Evolutionary conservation across 2,888 invertebrate genomes (phyloP), one percentile per base, ranked within the genome.

Genomic region (Parapristionchus giblindavisi): DNA sequence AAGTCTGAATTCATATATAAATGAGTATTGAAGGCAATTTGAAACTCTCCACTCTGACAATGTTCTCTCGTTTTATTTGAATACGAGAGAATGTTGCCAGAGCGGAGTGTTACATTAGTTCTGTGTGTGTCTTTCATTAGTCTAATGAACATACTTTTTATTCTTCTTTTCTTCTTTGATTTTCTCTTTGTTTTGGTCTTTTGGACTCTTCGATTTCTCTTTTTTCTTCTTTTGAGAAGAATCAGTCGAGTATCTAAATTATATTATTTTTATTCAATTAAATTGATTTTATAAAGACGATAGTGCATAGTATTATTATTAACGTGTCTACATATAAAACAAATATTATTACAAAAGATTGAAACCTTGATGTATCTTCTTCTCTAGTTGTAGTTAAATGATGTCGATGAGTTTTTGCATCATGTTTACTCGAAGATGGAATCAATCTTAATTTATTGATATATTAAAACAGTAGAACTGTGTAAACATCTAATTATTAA

Each of bases 391-490:
- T 5, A 1, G 54, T 6, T 29, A 71, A 24, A 0, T 38, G 70
- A 21, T 48, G 40, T 34, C 56, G 70, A 11, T 43, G 38, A 5
- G 40, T 40, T 27, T 56, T 71, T 17, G 56, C 40, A n/a, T 71
- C 70, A 34, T 71, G 70, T 24, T 71, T 71, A 40, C 70, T 71
- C 21, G 56, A 38, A 0, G 70, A 71, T 2, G 70, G 70, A 38
- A 71, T 40, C 21, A 71, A 21, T n/a, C 70, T 71, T 27, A 5
- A 52, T 24, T 17, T 54, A 14, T n/a, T 14, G 48, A 21, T 48
- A 48, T 24, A 54, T 54, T 24, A 54, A n/a, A n/a, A 14, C n/a
- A 24, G 54, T 54, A 54, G 6, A 54, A 17, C 8, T 43, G 8
- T 14, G 17, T 43, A 14, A 3, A 24, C 29, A 3, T 4, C 29